phyloP scores from a whole-genome alignment of 2,113 vertebrate species.

The Mustela lutreola region DNA sequence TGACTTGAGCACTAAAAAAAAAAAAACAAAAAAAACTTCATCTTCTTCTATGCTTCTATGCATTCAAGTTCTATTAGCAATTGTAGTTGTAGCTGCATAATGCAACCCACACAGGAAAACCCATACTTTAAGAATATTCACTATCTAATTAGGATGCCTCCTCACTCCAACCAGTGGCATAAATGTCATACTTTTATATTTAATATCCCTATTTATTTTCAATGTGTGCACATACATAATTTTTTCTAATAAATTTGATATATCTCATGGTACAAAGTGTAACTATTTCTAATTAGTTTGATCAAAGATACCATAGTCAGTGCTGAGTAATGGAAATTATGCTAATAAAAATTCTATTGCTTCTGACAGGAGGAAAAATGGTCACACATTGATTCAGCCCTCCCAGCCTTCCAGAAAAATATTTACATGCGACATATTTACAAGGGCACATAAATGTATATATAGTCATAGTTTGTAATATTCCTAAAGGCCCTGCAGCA shows the following conservation, averaged over 20 bases:
- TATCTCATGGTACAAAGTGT: constrained; percentile 80
- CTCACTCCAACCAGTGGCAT: constrained; percentile 62
- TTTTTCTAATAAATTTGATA: constrained; percentile 85
- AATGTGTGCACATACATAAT: constrained; percentile 72
- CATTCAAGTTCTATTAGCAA: constrained; percentile 43
- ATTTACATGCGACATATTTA: constrained; percentile 85
- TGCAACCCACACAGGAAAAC: constrained; percentile 3
- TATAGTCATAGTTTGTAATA: constrained; percentile 75
- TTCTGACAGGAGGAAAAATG: constrained; percentile 77
- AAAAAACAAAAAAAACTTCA: not conserved
- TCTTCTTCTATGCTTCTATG: not conserved
- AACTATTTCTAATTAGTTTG: constrained; percentile 87
- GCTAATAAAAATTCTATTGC: constrained; percentile 85
- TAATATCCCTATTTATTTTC: constrained; percentile 83
- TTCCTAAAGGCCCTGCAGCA: constrained; percentile 64
- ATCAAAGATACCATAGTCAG: constrained; percentile 83
- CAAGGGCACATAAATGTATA: constrained; percentile 75
- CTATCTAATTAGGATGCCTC: constrained; percentile 77
- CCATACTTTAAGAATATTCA: constrained; percentile 68
- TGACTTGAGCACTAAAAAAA: not conserved
- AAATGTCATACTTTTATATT: constrained; percentile 83
- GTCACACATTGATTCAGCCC: constrained; percentile 68
- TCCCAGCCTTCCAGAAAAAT: constrained; percentile 69
- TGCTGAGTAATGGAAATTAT: constrained; percentile 85
- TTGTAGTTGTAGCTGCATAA: constrained; percentile 55